Evolutionary conservation across 2,888 invertebrate genomes (phyloP).

Genomic region (Sarcophaga caerulescens): DNA sequence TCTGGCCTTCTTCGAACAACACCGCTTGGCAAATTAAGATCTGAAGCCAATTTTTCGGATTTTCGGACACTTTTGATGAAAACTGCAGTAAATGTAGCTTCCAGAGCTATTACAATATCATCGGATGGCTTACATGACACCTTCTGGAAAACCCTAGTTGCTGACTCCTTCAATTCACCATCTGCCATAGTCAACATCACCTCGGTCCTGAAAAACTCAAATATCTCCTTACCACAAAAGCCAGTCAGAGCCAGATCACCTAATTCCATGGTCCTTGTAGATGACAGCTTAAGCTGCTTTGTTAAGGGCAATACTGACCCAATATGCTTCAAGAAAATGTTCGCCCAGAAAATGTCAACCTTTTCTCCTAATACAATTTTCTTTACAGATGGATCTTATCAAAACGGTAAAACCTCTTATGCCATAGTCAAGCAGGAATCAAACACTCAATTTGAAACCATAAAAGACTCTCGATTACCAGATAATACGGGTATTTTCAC

Average conservation of each 20-base stretch:
- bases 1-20: slow-evolving; percentile 27
- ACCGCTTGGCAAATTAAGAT: slow-evolving; percentile 1
- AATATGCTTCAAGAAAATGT: background rate
- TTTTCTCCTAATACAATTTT: background rate
- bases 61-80: background rate
- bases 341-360: background rate
- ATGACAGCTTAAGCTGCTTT: slow-evolving; percentile 1
- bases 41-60: background rate
- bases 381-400: slow-evolving; percentile 30
- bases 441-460: background rate
- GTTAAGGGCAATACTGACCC: slow-evolving; percentile 7
- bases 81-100: background rate
- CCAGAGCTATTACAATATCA: background rate
- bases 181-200: no score
- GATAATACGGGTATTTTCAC: slow-evolving; percentile 9
- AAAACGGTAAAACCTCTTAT: background rate
- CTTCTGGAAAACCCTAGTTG: slow-evolving; percentile 1
- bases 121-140: background rate
- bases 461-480: background rate
- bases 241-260: background rate
- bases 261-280: background rate
- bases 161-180: background rate
- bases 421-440: background rate
- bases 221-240: slow-evolving; percentile 11
- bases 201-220: background rate